These are phyloP conservation scores for Leptodactylus fuscus DNA, from an alignment of 2,113 vertebrate species.

Conservation along the genomic window DNA sequence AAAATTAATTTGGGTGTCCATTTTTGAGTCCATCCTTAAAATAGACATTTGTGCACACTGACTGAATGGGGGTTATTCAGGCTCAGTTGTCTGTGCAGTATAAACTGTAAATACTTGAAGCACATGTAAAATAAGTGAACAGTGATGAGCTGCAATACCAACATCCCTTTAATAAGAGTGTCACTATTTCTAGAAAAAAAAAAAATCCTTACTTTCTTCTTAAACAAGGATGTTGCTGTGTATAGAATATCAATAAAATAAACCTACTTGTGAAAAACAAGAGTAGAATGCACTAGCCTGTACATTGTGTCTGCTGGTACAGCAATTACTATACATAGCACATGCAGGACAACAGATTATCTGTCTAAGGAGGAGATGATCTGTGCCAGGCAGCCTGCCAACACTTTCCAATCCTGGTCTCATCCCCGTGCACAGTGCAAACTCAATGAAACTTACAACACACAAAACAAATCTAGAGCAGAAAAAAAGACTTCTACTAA, in stretches of 20 bases:
- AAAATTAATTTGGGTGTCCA: no score
- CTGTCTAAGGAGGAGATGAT: slow-evolving; percentile 32
- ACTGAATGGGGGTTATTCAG: no score
- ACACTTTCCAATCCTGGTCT: background rate
- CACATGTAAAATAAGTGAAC: no score
- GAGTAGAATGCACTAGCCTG: background rate
- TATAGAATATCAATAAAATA: background rate
- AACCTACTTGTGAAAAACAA: background rate
- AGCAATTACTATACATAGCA: slow-evolving; percentile 20
- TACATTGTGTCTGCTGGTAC: slow-evolving; percentile 1
- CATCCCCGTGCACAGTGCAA: background rate
- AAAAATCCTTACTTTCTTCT: no score
- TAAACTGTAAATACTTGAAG: no score
- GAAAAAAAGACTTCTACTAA: background rate
- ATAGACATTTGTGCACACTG: no score
- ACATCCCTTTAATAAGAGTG: no score
- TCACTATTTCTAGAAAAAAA: no score
- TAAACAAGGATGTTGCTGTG: background rate
- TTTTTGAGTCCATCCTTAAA: no score
- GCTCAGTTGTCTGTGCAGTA: no score
- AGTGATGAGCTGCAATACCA: no score
- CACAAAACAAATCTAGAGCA: background rate
- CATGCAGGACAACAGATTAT: slow-evolving; percentile 26
- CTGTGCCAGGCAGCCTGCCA: slow-evolving; percentile 34
- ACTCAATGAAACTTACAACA: background rate